Evolutionary conservation across 2,113 vertebrate genomes (phyloP).

Genomic region (Chloroceryle aenea): DNA sequence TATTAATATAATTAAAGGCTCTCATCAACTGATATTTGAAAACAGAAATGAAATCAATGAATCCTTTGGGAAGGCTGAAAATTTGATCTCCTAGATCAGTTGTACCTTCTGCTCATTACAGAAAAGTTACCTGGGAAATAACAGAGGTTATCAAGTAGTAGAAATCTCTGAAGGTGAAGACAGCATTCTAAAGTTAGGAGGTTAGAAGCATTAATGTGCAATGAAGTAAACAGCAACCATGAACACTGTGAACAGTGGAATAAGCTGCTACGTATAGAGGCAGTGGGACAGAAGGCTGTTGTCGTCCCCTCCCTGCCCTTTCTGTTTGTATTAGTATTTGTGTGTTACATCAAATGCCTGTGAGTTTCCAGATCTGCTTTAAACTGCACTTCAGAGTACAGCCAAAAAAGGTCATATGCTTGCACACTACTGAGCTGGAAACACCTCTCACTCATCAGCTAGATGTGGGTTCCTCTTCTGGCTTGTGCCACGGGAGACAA

Average conservation of each 20-base stretch:
- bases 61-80: not conserved
- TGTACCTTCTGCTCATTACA: not conserved
- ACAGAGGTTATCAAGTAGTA: not conserved
- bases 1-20: not conserved
- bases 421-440: not conserved
- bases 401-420: not conserved
- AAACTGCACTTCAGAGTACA: not conserved
- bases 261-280: not conserved
- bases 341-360: not conserved
- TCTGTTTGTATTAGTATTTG: not conserved
- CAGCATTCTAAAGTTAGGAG: not conserved
- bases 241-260: not conserved
- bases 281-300: not conserved
- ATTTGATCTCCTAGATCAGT: not conserved
- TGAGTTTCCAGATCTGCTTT: not conserved
- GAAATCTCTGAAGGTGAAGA: not conserved
- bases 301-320: fast-evolving
- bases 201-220: not conserved
- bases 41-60: not conserved
- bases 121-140: not conserved
- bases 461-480: not conserved
- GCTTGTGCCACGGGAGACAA: not conserved
- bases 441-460: not conserved
- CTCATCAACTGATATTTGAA: not conserved
- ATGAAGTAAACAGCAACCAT: not conserved